These are phyloP conservation scores for Temnothorax rugatulus DNA, from an alignment of 2,888 invertebrate species.

Conservation along the genomic window DNA sequence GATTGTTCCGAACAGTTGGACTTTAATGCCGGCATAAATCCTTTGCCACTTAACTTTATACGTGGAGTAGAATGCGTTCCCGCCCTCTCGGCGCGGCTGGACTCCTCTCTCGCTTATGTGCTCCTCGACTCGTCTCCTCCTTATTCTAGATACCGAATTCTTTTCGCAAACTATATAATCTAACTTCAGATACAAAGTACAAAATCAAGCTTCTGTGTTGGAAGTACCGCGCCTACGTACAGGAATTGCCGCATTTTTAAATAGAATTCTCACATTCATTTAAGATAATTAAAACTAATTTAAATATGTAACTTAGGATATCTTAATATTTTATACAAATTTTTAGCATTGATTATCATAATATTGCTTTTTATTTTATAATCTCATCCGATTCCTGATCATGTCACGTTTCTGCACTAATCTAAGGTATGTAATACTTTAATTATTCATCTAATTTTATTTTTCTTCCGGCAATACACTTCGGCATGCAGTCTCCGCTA, in stretches of 20 bases:
- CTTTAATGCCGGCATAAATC: slow-evolving; percentile 85
- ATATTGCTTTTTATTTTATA: not conserved
- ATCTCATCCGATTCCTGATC: not conserved
- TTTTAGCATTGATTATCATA: not conserved
- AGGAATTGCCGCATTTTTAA: not conserved
- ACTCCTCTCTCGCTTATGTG: slow-evolving; percentile 28
- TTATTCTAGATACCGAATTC: slow-evolving; percentile 16
- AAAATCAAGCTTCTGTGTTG: not conserved
- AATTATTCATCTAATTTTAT: slow-evolving; percentile 19
- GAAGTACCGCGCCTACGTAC: not conserved
- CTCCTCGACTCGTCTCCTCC: slow-evolving; percentile 13
- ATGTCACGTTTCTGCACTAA: not conserved
- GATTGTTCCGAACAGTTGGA: slow-evolving; percentile 85
- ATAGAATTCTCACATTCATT: not conserved
- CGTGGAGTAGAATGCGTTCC: slow-evolving; percentile 76
- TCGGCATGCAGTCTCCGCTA: not conserved
- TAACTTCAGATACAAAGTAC: not conserved
- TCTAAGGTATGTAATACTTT: too few species aligned
- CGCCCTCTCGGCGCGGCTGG: slow-evolving; percentile 59
- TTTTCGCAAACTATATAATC: not conserved
- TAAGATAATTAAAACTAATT: slow-evolving; percentile 6
- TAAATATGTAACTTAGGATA: not conserved
- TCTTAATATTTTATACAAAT: slow-evolving; percentile 1
- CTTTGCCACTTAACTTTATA: slow-evolving; percentile 85
- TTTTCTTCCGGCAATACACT: not conserved